A percentile compares a stretch with the other conserved stretches of the same genome.
phyloP scores from a whole-genome alignment of 2,797 vertebrate genomes.

The Parotocinclus haroldoi region DNA sequence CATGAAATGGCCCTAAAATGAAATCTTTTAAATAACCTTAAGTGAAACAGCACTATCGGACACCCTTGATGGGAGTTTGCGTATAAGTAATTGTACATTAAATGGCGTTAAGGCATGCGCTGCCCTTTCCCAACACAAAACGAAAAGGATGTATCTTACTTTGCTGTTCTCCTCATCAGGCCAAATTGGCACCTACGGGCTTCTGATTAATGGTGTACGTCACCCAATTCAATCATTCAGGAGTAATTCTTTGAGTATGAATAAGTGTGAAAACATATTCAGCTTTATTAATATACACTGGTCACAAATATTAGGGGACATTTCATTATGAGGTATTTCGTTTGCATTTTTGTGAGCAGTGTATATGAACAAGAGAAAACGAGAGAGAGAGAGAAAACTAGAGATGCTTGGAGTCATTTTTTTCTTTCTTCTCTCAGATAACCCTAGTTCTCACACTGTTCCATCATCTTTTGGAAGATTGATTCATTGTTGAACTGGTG shows the following conservation, averaged over 20 bases:
- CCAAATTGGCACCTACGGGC: conserved; percentile 52
- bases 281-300: conserved; percentile 50
- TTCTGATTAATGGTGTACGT: conserved; percentile 66
- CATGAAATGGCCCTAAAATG: not conserved
- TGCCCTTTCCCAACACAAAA: conserved; percentile 54
- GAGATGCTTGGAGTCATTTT: conserved; percentile 1
- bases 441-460: conserved; percentile 10
- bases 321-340: too few relatives aligned
- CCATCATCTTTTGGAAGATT: conserved; percentile 28
- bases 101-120: conserved; percentile 50
- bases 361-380: conserved; percentile 39
- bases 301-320: too few relatives aligned
- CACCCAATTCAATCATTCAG: conserved; percentile 67
- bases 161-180: conserved; percentile 52
- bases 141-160: conserved; percentile 71
- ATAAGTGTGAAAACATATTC: conserved; percentile 56
- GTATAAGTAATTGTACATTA: conserved; percentile 57
- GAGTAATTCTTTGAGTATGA: conserved; percentile 67
- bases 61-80: conserved; percentile 47
- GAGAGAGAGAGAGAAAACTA: conserved; percentile 8
- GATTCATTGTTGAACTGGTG: conserved; percentile 23
- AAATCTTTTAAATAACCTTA: conserved; percentile 45
- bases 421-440: not conserved
- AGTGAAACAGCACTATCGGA: conserved; percentile 7
- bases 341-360: too few relatives aligned